A percentile compares a stretch with the other conserved stretches of the same genome.
Conservation (phyloP, 2,797 vertebrate genomes). For the Alectoris magna region DNA sequence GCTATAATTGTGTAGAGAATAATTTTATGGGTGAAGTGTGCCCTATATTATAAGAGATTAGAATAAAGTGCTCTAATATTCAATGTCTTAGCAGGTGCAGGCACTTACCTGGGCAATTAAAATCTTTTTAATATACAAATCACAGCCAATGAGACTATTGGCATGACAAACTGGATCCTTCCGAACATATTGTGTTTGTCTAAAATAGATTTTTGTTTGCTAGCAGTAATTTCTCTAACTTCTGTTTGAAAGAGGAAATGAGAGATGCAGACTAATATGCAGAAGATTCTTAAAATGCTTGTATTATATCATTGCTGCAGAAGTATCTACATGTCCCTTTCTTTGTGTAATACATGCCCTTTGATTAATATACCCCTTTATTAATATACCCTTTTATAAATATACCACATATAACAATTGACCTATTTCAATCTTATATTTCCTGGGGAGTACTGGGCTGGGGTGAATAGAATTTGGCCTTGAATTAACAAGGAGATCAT, state of each 20-base stretch:
- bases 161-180: constrained; percentile 79
- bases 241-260: constrained; percentile 75
- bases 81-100: constrained; percentile 85
- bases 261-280: constrained; percentile 42
- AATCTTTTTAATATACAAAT: constrained; percentile 85
- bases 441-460: background rate
- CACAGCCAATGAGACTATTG: constrained; percentile 79
- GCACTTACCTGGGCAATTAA: constrained; percentile 87
- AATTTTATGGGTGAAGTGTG: constrained; percentile 85
- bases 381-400: background rate
- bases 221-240: constrained; percentile 72
- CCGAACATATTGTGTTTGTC: constrained; percentile 77
- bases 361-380: background rate
- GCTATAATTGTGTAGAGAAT: constrained; percentile 81
- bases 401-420: background rate
- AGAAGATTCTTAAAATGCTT: background rate
- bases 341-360: background rate
- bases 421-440: background rate
- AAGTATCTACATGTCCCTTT: background rate
- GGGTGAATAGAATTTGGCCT: constrained; percentile 28
- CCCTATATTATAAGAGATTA: constrained; percentile 83
- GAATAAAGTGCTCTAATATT: constrained; percentile 83
- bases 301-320: background rate
- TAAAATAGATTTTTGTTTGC: constrained; percentile 69
- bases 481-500: constrained; percentile 53